Evolutionary conservation across 1,140 invertebrate species (phyloP).

Genomic region (Aphis craccivora): DNA sequence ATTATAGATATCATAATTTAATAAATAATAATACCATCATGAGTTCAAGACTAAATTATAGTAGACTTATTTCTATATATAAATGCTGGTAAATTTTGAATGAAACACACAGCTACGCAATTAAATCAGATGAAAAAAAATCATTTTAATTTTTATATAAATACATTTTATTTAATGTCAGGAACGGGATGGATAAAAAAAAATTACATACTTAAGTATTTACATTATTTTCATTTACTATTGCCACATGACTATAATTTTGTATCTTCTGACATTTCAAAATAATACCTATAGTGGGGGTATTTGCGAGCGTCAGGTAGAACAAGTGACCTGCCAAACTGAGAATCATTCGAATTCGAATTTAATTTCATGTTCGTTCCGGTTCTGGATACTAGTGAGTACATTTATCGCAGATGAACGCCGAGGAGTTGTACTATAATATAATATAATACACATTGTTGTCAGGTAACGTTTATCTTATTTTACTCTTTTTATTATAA

Average conservation of each 20-base stretch:
- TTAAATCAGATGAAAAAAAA: not conserved
- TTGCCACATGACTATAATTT: not conserved
- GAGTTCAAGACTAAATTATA: not conserved
- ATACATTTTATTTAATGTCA: not conserved
- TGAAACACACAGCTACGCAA: not conserved
- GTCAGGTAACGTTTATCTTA: not conserved
- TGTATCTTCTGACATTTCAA: not conserved
- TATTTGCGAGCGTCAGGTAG: not conserved
- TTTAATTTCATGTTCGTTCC: constrained; percentile 27
- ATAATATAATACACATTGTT: not conserved
- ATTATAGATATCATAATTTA: not conserved
- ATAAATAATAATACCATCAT: not conserved
- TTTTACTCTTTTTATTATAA: not conserved
- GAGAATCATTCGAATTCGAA: constrained; percentile 31
- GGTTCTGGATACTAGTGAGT: not conserved
- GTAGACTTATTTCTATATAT: too few relatives aligned
- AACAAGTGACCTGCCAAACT: not conserved
- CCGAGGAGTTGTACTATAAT: not conserved
- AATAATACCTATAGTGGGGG: not conserved
- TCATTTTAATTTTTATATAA: not conserved
- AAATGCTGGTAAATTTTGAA: not conserved
- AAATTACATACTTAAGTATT: not conserved
- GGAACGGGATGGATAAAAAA: not conserved
- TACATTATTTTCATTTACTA: not conserved
- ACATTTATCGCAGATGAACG: not conserved